Evolutionary conservation across 2,888 invertebrate species (phyloP), one percentile per base, ranked within the genome.

Genomic region (Ophion slaviceki): DNA sequence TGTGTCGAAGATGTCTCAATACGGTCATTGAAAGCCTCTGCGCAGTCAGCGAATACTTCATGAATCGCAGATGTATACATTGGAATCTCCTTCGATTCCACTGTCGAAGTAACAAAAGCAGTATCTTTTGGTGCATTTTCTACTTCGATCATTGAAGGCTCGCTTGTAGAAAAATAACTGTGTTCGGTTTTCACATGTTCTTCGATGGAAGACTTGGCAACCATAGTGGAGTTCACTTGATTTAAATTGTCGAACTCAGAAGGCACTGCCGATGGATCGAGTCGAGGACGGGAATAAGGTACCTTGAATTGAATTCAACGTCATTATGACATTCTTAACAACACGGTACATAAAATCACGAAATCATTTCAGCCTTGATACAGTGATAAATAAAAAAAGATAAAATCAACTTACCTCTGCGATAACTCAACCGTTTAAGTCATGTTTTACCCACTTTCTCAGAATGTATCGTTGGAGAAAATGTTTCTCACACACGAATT

Each of bases 401-500:
- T 8, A 17, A 11, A 1, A n/a, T 74, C 59, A 61, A 74, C 59
- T 74, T 40, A 74, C 72, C 32, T 59, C 57, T 14, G 72, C 72
- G 28, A 74, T 61, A 74, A 74, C 20, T n/a, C 72, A 61, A 61
- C 72, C 72, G 11, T 59, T 61, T 28, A 17, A 14, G 61, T 74
- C 72, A 59, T 57, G 40, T 74, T 74, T 36, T 47, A 61, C 61
- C 40, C 72, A 74, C 36, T 74, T 57, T 71, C 32, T 47, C 6
- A 53, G 71, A 28, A 71, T 59, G 28, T 17, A 32, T 57, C 45
- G 11, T 32, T 57, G 24, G 24, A 57, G 32, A 20, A 74, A 74
- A 36, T 74, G 74, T 70, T 40, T 74, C 61, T 74, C 74, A 24
- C 77, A 68, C 57, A 78, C 67, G 24, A 20, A 67, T 14, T 67